Evolutionary conservation across 2,113 vertebrate genomes (phyloP).

Genomic region (Miniopterus natalensis): DNA sequence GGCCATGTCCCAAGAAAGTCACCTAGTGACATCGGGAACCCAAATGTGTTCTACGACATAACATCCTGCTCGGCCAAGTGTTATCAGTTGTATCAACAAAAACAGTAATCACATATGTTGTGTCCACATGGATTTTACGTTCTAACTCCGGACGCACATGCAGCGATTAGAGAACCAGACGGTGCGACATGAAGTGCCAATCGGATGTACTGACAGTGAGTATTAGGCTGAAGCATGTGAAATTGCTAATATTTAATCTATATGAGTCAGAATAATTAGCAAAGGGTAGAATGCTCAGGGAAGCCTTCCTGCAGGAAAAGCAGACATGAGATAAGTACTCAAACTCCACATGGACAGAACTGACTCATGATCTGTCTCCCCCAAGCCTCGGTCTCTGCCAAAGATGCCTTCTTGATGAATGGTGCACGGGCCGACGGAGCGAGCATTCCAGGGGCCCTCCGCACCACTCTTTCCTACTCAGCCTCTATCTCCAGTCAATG

Average conservation of each 20-base stretch:
- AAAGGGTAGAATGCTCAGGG: neutral
- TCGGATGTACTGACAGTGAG: neutral
- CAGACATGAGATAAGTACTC: neutral
- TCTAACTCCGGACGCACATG: neutral
- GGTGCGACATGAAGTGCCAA: neutral
- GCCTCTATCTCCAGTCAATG: neutral
- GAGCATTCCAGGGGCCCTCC: neutral
- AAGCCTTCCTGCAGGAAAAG: conserved; percentile 11
- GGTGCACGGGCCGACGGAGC: neutral
- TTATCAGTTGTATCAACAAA: neutral
- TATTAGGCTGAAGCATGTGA: neutral
- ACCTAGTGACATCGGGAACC: neutral
- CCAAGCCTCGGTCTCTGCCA: neutral
- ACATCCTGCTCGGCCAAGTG: neutral
- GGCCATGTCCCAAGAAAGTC: conserved; percentile 33
- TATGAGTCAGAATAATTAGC: neutral
- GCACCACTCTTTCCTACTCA: neutral
- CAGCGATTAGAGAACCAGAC: neutral
- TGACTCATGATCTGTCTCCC: neutral
- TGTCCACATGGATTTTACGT: neutral
- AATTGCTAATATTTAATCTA: neutral
- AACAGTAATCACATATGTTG: neutral
- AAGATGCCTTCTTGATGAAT: neutral
- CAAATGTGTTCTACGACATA: neutral
- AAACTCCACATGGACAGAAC: neutral